phyloP scores from a whole-genome alignment of 1,140 invertebrate species.

The Diabrotica virgifera region DNA sequence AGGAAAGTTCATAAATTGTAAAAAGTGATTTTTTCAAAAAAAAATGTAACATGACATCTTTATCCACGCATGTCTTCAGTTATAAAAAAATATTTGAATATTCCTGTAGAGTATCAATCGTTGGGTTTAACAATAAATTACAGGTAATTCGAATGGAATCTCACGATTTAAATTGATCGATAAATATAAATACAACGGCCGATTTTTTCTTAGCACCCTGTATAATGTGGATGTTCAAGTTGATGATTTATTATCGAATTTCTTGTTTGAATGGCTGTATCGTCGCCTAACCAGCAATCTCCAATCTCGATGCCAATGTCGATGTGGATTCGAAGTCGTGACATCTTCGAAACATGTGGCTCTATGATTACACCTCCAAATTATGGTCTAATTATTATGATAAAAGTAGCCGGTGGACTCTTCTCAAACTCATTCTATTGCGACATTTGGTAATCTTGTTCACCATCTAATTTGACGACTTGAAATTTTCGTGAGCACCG shows the following conservation, averaged over 20 bases:
- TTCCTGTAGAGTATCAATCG: too few relatives aligned
- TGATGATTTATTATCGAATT: constrained; percentile 3
- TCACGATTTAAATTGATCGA: too few relatives aligned
- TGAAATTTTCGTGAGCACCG: constrained; percentile 9
- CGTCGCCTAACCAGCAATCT: constrained; percentile 3
- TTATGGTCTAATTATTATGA: constrained; percentile 19
- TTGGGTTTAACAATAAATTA: too few relatives aligned
- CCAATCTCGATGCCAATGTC: constrained; percentile 10
- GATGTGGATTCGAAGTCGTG: constrained; percentile 15
- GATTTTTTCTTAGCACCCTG: not conserved
- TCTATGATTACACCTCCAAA: constrained; percentile 18
- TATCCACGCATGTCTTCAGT: too few relatives aligned
- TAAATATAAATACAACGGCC: too few relatives aligned
- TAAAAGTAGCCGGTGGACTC: constrained; percentile 8
- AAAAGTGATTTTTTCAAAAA: too few relatives aligned
- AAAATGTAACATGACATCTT: too few relatives aligned
- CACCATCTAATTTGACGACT: constrained; percentile 15
- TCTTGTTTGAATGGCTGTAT: not conserved
- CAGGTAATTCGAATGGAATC: too few relatives aligned
- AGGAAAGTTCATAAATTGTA: too few relatives aligned
- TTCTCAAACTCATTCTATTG: constrained; percentile 20
- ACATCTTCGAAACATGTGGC: constrained; percentile 16
- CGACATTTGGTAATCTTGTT: constrained; percentile 21
- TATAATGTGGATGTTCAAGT: not conserved
- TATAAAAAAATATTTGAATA: too few relatives aligned